Evolutionary conservation across 1,140 invertebrate genomes (phyloP), one percentile per base, ranked within the genome.

Genomic region (Holotrichia oblita): DNA sequence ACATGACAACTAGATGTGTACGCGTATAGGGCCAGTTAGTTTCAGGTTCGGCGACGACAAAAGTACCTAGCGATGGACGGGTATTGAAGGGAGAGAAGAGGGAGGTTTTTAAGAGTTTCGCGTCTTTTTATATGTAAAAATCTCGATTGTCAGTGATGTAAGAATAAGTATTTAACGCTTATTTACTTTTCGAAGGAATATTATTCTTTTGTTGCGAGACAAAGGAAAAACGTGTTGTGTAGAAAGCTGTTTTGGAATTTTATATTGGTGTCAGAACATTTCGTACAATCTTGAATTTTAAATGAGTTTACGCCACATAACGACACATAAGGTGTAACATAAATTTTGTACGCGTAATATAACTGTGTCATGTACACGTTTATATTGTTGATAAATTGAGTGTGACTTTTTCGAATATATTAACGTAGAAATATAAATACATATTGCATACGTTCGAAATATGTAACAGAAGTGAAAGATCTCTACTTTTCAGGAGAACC

Each of bases 81-180:
- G n/a, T n/a, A 48, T 48, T 48, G 12, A 48, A 48, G n/a, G 44
- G 12, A 48, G 12, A 48, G 12, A 48, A 9, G 44, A 48, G 44
- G n/a, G 44, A 48, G n/a, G 7, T 48, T n/a, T 41, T 48, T 48
- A 48, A 48, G 44, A 48, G 44, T 48, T 48, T 48, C 44, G 44
- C n/a, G 44, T 48, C 44, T n/a, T 48, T 48, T 48, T 48, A 12
- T 48, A 48, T 48, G 44, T 12, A 48, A 3, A 48, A 3, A 14
- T 48, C 44, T 10, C 44, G n/a, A 48, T 14, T 48, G 0, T n/a
- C 44, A 14, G 12, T 48, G n/a, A 48, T 48, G 44, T 48, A n/a
- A 48, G n/a, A 48, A 48, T 48, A 48, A 48, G 8, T 48, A 48
- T 48, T n/a, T n/a, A 48, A n/a, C 44, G n/a, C 44, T 10, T 48